phyloP scores from a whole-genome alignment of 1,140 invertebrate species.

The Lepidurus arcticus region DNA sequence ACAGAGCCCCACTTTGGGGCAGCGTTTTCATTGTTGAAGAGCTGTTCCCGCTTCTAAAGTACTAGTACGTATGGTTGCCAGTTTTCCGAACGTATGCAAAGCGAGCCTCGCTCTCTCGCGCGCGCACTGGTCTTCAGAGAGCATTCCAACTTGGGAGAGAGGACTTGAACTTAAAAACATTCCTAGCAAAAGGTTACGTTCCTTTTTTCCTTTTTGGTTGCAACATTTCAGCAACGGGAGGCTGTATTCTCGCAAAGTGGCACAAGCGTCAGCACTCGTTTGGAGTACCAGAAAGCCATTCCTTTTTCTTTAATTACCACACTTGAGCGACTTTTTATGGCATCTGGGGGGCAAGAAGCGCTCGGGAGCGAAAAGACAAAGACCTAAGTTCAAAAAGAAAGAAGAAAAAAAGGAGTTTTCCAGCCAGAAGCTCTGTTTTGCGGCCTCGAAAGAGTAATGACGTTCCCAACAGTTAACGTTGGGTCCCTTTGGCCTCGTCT shows the following conservation, averaged over 20 bases:
- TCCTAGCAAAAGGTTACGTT: background rate
- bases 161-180: background rate
- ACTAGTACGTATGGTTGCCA: background rate
- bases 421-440: conserved; percentile 17
- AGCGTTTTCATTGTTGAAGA: conserved; percentile 10
- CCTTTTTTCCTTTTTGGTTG: background rate
- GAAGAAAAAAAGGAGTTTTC: background rate
- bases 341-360: background rate
- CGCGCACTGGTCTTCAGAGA: background rate
- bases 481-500: background rate
- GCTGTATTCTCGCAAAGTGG: conserved; percentile 2
- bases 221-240: background rate
- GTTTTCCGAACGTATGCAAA: conserved; percentile 10
- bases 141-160: background rate
- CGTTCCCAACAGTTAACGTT: conserved; percentile 13
- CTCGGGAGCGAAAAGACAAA: conserved; percentile 10
- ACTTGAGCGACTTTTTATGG: conserved; percentile 21
- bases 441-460: conserved; percentile 5
- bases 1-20: background rate
- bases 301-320: conserved; percentile 19
- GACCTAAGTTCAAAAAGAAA: background rate
- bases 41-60: background rate
- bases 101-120: background rate
- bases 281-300: conserved; percentile 14
- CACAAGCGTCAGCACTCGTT: conserved; percentile 13